These are phyloP conservation scores for Automeris io DNA, from an alignment of 2,888 invertebrate species.

Conservation along the genomic window DNA sequence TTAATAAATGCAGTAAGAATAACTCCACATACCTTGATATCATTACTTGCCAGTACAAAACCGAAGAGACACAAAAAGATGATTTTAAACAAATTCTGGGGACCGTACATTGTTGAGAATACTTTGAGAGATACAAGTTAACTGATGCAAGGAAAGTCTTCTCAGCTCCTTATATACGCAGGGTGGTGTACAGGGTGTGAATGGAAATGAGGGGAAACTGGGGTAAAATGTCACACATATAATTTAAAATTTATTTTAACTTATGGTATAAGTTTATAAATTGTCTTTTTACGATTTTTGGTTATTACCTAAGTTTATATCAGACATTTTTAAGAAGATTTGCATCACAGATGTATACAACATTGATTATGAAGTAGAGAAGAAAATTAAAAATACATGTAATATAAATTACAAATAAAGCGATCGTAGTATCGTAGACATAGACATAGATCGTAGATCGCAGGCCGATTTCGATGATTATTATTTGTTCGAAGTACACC, in stretches of 20 bases:
- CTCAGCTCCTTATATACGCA: constrained; percentile 14
- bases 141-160: constrained; percentile 14
- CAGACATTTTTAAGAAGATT: no score
- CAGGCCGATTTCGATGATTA: no score
- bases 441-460: no score
- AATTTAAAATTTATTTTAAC: not conserved
- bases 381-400: no score
- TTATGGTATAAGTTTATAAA: not conserved
- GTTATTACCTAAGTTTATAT: no score
- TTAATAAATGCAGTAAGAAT: no score
- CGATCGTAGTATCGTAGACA: no score
- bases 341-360: no score
- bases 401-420: no score
- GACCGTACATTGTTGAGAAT: constrained; percentile 20
- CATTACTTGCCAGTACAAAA: constrained; percentile 22
- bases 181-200: constrained; percentile 12
- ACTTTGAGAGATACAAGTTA: not conserved
- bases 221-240: not conserved
- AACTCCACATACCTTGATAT: constrained; percentile 27
- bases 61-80: constrained; percentile 12
- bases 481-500: no score
- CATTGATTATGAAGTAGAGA: no score
- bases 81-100: constrained; percentile 10
- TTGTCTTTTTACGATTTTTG: not conserved
- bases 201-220: constrained; percentile 17